Base-by-base conservation (phyloP, 2,113 vertebrate species). In the Equus quagga region DNA sequence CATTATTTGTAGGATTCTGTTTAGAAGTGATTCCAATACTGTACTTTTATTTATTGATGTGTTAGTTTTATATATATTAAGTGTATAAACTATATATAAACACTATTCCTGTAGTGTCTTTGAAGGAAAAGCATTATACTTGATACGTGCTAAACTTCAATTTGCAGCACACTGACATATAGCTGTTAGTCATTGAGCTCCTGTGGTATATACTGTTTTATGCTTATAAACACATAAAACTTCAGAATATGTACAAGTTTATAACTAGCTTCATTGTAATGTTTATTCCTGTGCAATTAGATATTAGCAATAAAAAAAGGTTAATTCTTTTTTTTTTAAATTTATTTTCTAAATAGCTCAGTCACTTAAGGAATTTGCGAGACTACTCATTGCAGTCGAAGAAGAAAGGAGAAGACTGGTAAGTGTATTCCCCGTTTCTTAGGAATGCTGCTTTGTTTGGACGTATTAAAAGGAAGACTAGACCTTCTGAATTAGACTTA, bases 281-380 rank as follows among this genome's bases (percentile, higher is more conserved):
- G 36, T 67, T 69, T 93, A 49, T 84, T 72, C 21, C 64, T 89
- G 1, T 81, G 33, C 73, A 64, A 28, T 82, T 88, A 72, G 36
- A 54, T 85, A 85, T 93, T 85, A 69, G 8, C 60, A 76, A 14
- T 89, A 60, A 44, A 87, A 87, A 51, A 51, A 72, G 15, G 83
- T 65, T 94, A 94, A 97, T 76, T 4, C 14, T 65, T 23, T 65
- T 89, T 91, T 91, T 51, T 72, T 96, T 75, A 28, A 51, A 78
- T 58, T 44, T 98, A 80, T 97, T 98, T 98, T 92, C 91, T 2
- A 98, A 99, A 96, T 98, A 99, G 99, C 99, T 83, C 99, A 99
- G 96, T 99, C 99, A 19, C 98, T 99, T 97, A 99, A 99, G 98
- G 99, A 99, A 97, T 99, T 99, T 98, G 99, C 99, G 92, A 99